Percentiles rank a stretch among this genome's conserved stretches.
Evolutionary conservation across 2,888 invertebrate genomes (phyloP).

Genomic region (Nomada ferruginata): DNA sequence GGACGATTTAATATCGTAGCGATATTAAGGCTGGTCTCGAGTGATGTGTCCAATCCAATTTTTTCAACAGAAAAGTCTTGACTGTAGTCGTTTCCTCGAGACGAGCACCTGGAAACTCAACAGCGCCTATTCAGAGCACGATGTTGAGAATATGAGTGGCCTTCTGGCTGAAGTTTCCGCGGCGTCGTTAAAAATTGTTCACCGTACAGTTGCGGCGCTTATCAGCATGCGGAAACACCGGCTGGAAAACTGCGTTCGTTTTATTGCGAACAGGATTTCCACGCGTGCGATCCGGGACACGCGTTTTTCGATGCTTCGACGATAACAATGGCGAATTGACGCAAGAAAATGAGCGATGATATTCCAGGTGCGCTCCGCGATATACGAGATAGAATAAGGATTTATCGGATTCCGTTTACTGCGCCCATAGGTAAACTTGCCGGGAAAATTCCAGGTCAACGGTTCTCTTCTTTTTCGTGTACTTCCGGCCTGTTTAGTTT

Average conservation of each 20-base stretch:
- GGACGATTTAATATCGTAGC: slow-evolving; percentile 2
- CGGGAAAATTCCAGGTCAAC: slow-evolving; percentile 59
- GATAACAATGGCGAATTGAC: neutral
- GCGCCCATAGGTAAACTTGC: slow-evolving; percentile 38
- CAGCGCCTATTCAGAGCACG: slow-evolving; percentile 4
- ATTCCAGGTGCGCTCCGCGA: neutral
- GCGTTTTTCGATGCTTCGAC: neutral
- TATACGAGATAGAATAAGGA: neutral
- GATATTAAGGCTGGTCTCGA: neutral
- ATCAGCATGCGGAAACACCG: neutral
- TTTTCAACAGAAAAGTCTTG: neutral
- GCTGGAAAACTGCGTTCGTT: neutral
- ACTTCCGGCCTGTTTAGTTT: slow-evolving; percentile 65
- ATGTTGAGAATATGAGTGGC: slow-evolving; percentile 13
- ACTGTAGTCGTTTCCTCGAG: neutral
- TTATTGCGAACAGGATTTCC: neutral
- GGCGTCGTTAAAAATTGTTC: slow-evolving; percentile 13
- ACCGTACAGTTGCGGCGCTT: neutral
- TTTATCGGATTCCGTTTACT: slow-evolving; percentile 8
- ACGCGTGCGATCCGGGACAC: neutral
- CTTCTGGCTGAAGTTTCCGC: slow-evolving; percentile 24
- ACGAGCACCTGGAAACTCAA: no score
- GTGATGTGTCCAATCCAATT: neutral
- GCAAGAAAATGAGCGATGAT: neutral
- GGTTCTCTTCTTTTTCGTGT: slow-evolving; percentile 65